Evolutionary conservation across 2,888 invertebrate species (phyloP), one percentile per base, ranked within the genome.

Genomic region (Acleris cristana): DNA sequence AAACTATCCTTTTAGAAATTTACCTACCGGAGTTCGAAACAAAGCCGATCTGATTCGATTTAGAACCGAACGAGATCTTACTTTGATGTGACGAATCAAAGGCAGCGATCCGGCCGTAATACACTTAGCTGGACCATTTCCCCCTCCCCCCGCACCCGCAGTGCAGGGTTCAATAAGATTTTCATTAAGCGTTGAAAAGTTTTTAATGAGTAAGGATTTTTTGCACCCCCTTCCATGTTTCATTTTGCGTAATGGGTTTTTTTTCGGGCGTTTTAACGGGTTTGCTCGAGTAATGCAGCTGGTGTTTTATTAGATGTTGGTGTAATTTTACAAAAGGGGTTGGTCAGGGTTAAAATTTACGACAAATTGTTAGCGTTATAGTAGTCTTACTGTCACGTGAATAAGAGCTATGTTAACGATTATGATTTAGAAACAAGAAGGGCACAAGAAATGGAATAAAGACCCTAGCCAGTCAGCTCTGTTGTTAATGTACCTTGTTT

Each of bases 71-170:
- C 85, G 81, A 80, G 86, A 88, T 89, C 90, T 89, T 89, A 40
- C 92, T 92, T 92, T 92, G 92, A 92, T 92, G 92, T 91, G 89
- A 90, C 90, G 89, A 92, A 92, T 90, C 92, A 90, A 90, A 91
- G 90, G 91, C 90, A 92, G 84, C 89, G 90, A 91, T 90, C 90
- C 90, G 85, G 78, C 85, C 85, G 89, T 92, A 92, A 92, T 90
- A 90, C 89, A 92, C 87, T 92, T 92, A 92, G 89, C 87, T 82
- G 88, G 88, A 84, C 89, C 89, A 89, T 91, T 90, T 89, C 89
- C 83, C 77, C 76, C 79, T 77, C 82, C 82, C 79, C 73, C 52
- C 34, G 7, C 23, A 2, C 49, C 48, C 65, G 89, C 87, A 88
- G 82, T 79, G 78, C 73, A 74, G 75, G 79, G 82, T 86, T 86